Evolutionary conservation across 2,888 invertebrate genomes (phyloP), one percentile per base, ranked within the genome.

Genomic region (Drosophila percnosoma): DNA sequence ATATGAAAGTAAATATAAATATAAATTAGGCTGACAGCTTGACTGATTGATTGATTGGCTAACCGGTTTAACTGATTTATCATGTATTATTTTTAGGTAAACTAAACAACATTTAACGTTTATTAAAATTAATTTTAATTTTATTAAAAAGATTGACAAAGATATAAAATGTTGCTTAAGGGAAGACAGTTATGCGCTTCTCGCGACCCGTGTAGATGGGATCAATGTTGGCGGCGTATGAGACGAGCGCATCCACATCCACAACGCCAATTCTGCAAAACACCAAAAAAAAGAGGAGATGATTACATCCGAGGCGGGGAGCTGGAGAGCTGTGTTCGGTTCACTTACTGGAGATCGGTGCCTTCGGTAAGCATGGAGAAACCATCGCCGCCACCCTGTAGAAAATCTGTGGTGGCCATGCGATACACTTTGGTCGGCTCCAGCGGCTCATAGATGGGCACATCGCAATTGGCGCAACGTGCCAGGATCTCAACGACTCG

Each of bases 301-400:
- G 4, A 10, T 45, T 21, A 45, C 6, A 13, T 24, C 8, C 45
- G 4, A 36, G 13, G 21, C 18, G 38, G n/a, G 4, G 27, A 8
- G 24, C 8, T 45, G 21, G 29, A 29, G n/a, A 2, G n/a, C 18
- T 27, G 11, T n/a, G 11, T 0, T 18, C 18, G 18, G 1, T 49
- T 27, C 8, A 36, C 64, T 84, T 75, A 93, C 80, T 89, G 82
- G 10, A 81, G 29, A 75, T 94, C 92, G 1, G 91, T 91, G 55
- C 88, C 88, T 34, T 92, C 80, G 21, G 78, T 78, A 84, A 94
- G 90, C 81, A 95, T 94, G 68, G 93, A 83, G 89, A 94, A 96
- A 0, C 96, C 96, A 88, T 96, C 96, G 53, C 97, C 97, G 15
- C 97, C 97, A 42, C 93, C 93, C 1, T 94, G 94, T 63, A 96